A percentile compares a stretch with the other conserved stretches of the same genome.
Evolutionary conservation across 2,888 invertebrate genomes (phyloP).

Genomic region (Alviniconcha strummeri): DNA sequence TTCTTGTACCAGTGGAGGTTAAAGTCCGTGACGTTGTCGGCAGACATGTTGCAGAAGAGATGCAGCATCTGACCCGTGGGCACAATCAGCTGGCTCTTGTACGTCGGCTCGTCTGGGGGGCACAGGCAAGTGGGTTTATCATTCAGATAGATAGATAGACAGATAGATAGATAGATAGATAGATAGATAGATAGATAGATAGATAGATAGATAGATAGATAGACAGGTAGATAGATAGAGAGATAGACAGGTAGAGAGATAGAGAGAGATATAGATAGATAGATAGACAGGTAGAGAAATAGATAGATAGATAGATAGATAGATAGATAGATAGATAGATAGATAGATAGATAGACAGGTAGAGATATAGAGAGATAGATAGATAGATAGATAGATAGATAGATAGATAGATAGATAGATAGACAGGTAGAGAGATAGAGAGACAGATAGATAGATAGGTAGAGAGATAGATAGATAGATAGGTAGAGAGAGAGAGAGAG

Average conservation of each 20-base stretch:
- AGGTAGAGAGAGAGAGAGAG: too few species aligned
- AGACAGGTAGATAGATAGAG: not conserved
- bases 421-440: not conserved
- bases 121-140: not conserved
- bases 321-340: not conserved
- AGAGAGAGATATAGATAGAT: not conserved
- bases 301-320: not conserved
- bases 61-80: constrained; percentile 24
- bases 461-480: not conserved
- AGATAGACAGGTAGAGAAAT: not conserved
- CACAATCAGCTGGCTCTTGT: constrained; percentile 16
- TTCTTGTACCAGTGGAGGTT: constrained; percentile 39
- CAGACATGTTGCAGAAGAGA: constrained; percentile 31
- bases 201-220: not conserved
- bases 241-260: not conserved
- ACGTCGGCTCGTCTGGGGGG: constrained; percentile 25
- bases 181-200: not conserved
- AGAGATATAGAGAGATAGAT: too few species aligned
- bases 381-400: not conserved
- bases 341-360: too few species aligned
- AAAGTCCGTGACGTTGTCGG: constrained; percentile 15
- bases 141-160: not conserved
- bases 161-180: not conserved
- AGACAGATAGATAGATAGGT: not conserved
- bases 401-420: too few species aligned